Base-by-base conservation (phyloP, 2,797 vertebrate species). In the Parauchenoglanis punctatus region DNA sequence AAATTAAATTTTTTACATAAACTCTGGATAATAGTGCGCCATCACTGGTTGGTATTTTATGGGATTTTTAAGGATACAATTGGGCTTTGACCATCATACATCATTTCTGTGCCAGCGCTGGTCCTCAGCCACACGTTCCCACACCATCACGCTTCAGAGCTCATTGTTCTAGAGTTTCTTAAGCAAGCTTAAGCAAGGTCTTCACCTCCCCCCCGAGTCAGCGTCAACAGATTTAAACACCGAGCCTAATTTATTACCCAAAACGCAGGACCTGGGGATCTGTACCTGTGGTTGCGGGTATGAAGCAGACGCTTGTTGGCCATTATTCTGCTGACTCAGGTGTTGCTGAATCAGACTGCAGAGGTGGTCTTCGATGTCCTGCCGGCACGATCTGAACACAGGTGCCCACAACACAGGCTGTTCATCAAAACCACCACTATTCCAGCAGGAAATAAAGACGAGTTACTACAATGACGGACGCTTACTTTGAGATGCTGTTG, bases 291-390 rank as follows among this genome's bases (percentile, higher is more conserved):
- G 97, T 83, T 97, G 96, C 85, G 97, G 87, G 86, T 95, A 61
- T 94, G 94, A 95, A 94, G 70, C 94, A 93, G 95, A 93, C 83
- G 93, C 95, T 90, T 96, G 96, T 78, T 93, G 92, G 63, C 96
- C 96, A 87, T 91, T 89, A 88, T 89, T 95, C 89, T 93, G 93
- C 65, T 95, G 94, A 70, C 96, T 96, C 89, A 97, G 96, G 0
- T 97, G 96, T 91, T 96, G 97, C 89, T 96, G 94, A 92, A 97
- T 95, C 91, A 99, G 94, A 91, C 86, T 93, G 91, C 94, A 96
- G 91, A 99, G 91, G 93, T 95, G 96, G 89, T 99, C 98, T 94
- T 99, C 99, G 90, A 99, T 97, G 95, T 99, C 98, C 93, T 98
- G 97, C 92, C 97, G 98, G 91, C 96, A 98, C 12, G 96, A 95